Percentiles rank a stretch among this genome's conserved stretches.
These are phyloP conservation scores for Bimastos eiseni DNA, from an alignment of 2,888 invertebrate species.

Conservation along the genomic window DNA sequence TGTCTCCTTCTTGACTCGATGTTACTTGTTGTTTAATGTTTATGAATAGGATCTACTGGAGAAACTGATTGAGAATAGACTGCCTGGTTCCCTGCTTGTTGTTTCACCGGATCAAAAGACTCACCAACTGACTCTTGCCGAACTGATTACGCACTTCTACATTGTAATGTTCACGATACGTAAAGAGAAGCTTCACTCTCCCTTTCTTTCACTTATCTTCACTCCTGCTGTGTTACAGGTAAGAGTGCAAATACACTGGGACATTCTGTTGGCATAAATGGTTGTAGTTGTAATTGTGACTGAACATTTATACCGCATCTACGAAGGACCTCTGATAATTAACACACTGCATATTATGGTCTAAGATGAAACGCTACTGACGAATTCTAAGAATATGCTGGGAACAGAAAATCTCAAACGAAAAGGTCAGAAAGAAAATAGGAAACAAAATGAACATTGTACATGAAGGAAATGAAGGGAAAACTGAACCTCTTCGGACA, in stretches of 20 bases:
- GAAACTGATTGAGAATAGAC: constrained; percentile 28
- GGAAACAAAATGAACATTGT: too few species aligned
- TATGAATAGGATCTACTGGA: constrained; percentile 14
- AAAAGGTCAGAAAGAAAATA: too few species aligned
- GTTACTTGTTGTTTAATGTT: neutral
- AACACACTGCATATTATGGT: too few species aligned
- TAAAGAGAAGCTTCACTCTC: neutral
- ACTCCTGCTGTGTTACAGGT: constrained; percentile 27
- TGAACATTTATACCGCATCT: neutral
- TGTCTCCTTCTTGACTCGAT: neutral
- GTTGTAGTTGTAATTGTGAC: neutral
- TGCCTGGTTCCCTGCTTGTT: neutral
- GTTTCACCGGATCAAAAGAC: neutral
- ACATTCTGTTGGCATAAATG: neutral
- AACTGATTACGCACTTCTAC: constrained; percentile 20
- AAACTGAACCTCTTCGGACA: too few species aligned
- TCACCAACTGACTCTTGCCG: neutral
- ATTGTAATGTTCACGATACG: constrained; percentile 15
- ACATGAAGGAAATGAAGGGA: too few species aligned
- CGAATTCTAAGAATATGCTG: too few species aligned
- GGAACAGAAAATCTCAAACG: too few species aligned
- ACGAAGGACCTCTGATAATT: too few species aligned
- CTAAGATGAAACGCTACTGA: too few species aligned
- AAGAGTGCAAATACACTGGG: neutral
- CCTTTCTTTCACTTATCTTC: constrained; percentile 9